phyloP scores from a whole-genome alignment of 53 echinoderm and acorn worm genomes.

The Pentamera pediparva region DNA sequence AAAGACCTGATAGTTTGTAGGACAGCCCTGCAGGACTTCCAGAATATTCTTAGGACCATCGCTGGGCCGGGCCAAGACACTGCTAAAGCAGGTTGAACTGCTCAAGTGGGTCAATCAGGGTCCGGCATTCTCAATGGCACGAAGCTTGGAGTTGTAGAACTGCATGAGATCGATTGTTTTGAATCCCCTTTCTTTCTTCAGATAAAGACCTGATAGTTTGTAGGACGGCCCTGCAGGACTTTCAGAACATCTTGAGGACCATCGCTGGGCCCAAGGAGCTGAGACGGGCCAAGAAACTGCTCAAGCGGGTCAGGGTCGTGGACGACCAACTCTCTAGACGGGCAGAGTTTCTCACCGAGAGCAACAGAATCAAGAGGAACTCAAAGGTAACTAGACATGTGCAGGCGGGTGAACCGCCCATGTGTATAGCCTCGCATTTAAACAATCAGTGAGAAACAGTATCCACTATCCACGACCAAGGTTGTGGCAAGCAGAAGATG shows the following conservation, averaged over 20 bases:
- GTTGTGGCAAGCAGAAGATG: too few relatives aligned
- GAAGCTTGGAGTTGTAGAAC: too few relatives aligned
- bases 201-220: slow-evolving; percentile 73
- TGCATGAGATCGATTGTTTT: background rate
- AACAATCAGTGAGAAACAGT: background rate
- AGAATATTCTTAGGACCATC: slow-evolving; percentile 58
- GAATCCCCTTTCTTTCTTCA: background rate
- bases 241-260: slow-evolving; percentile 59
- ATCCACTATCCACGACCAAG: too few relatives aligned
- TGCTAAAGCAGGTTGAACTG: too few relatives aligned
- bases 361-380: slow-evolving; percentile 69
- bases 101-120: too few relatives aligned
- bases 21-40: slow-evolving; percentile 56
- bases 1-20: slow-evolving; percentile 64
- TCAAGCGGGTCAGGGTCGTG: slow-evolving; percentile 54
- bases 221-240: slow-evolving; percentile 67
- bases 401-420: too few relatives aligned
- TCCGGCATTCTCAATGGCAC: too few relatives aligned
- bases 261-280: slow-evolving; percentile 70
- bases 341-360: slow-evolving; percentile 42
- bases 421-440: background rate
- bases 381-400: slow-evolving; percentile 85
- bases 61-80: too few relatives aligned
- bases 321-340: slow-evolving; percentile 69
- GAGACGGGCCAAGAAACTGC: slow-evolving; percentile 51